phyloP scores from a whole-genome alignment of 1,140 invertebrate genomes.

The Argopecten irradians region DNA sequence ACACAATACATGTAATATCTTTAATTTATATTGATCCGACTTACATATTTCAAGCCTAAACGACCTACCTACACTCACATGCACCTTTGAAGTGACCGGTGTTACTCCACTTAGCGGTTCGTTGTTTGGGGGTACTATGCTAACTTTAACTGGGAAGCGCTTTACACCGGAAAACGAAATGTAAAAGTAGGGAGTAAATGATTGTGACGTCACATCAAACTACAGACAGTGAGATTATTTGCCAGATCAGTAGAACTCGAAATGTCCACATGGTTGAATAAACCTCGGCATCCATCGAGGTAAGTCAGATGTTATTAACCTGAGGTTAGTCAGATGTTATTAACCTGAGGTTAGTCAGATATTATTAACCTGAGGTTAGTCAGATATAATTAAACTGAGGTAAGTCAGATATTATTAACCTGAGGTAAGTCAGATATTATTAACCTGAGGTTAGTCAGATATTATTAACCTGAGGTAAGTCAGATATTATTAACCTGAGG shows the following conservation, averaged over 20 bases:
- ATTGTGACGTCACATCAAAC: slow-evolving; percentile 59
- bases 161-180: slow-evolving; percentile 56
- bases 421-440: too few species aligned
- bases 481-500: too few species aligned
- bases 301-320: too few species aligned
- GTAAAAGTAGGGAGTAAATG: slow-evolving; percentile 58
- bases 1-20: too few species aligned
- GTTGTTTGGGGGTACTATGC: slow-evolving; percentile 66
- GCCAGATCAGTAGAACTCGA: slow-evolving; percentile 57
- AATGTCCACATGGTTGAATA: slow-evolving; percentile 52
- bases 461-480: too few species aligned
- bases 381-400: too few species aligned
- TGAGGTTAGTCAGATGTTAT: too few species aligned
- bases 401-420: too few species aligned
- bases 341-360: too few species aligned
- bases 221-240: slow-evolving; percentile 56
- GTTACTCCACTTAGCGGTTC: slow-evolving; percentile 63
- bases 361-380: too few species aligned
- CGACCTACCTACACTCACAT: slow-evolving; percentile 48
- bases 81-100: slow-evolving; percentile 55
- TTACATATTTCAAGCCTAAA: slow-evolving; percentile 56
- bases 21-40: too few species aligned
- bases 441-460: too few species aligned
- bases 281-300: slow-evolving; percentile 51
- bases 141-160: slow-evolving; percentile 65